Evolutionary conservation across 2,113 vertebrate genomes (phyloP).

Genomic region (Pterophyllum scalare): DNA sequence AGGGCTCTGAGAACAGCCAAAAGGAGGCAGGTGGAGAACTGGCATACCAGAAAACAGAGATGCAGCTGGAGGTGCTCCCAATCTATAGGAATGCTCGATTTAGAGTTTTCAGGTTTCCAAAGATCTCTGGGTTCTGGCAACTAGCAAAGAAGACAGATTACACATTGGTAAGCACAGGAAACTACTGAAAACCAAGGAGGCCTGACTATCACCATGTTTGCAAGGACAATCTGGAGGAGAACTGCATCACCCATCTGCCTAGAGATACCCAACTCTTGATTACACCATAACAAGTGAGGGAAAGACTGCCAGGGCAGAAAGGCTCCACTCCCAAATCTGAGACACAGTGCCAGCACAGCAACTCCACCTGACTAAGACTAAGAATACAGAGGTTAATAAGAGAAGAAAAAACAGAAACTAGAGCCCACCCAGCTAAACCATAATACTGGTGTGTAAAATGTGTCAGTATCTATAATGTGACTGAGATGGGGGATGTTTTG

Average conservation of each 20-base stretch:
- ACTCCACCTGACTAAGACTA: background rate
- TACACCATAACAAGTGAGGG: background rate
- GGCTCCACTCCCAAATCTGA: background rate
- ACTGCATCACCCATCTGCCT: background rate
- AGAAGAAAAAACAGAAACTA: background rate
- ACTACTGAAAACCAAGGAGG: background rate
- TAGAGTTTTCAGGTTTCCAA: no score
- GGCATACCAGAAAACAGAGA: no score
- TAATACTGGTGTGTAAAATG: background rate
- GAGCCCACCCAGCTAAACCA: no score
- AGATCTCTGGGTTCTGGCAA: background rate
- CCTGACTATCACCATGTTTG: background rate
- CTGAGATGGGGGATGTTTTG: background rate
- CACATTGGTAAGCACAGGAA: background rate
- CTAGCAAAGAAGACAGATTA: background rate
- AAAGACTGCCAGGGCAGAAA: background rate
- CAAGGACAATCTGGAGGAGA: background rate
- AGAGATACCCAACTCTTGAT: background rate
- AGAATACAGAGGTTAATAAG: background rate
- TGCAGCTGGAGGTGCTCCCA: no score
- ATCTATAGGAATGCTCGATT: no score
- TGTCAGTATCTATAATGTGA: background rate
- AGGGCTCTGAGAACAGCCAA: accelerated
- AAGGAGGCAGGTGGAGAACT: background rate
- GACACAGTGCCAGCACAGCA: background rate